Evolutionary conservation across 2,113 vertebrate species (phyloP), one percentile per base, ranked within the genome.

Genomic region (Rattus rattus): DNA sequence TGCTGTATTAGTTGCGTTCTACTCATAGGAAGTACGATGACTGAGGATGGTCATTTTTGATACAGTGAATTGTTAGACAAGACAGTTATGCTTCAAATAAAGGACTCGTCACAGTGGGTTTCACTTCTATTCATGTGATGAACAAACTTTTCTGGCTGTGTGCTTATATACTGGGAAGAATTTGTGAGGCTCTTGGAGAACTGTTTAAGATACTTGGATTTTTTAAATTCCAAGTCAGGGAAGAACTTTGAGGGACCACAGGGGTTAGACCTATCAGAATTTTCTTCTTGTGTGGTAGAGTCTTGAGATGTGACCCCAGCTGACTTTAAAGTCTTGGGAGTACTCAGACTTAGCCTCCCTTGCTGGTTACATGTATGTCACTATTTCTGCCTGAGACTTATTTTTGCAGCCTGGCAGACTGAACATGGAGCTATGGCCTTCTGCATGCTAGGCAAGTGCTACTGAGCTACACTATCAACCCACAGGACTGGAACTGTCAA

Each of bases 21-120:
- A 13, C 26, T 94, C 54, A 19, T 4, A 79, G 33, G 79, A 69
- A 88, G 81, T 90, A 86, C 90, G 67, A 77, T 92, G 84, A 94
- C 24, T 47, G 67, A 63, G 24, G 90, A 72, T 91, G 87, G 73
- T 90, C n/a, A 90, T 80, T 85, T 86, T 70, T 89, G 75, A 76
- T 77, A 76, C 28, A 88, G 80, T 56, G 56, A 92, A 95, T 96
- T 94, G 76, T 95, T 88, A 93, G 83, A 92, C 26, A 96, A 63
- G 67, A 73, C 70, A 93, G 63, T 81, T 96, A 85, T 59, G 76
- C 83, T 91, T 95, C 70, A 92, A 93, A 90, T 54, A 92, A 81
- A 92, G 65, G 65, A 85, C 83, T 4, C 92, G 54, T 89, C 49
- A 76, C 39, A 67, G 39, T 80, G 28, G 69, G 72, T 85, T 94